phyloP scores from a whole-genome alignment of 2,797 vertebrate genomes.

The Macroramphosus scolopax region DNA sequence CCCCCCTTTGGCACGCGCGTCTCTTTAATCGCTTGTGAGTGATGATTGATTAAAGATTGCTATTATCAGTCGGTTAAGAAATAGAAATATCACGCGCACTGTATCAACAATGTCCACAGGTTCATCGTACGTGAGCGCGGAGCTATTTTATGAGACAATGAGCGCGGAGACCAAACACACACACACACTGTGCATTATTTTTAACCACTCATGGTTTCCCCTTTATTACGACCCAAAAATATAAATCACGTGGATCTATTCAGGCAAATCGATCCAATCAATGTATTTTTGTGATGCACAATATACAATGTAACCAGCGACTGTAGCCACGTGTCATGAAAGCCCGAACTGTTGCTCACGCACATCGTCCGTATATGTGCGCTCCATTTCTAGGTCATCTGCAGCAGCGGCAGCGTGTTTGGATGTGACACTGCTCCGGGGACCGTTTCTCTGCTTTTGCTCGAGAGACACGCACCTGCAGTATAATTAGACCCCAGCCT shows the following conservation, averaged over 20 bases:
- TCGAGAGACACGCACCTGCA: slow-evolving; percentile 28
- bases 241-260: no score
- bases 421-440: slow-evolving; percentile 60
- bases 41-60: neutral
- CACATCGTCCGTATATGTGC: slow-evolving; percentile 52
- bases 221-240: slow-evolving; percentile 22
- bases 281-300: slow-evolving; percentile 23
- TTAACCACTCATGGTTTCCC: slow-evolving; percentile 1
- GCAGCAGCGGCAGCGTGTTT: slow-evolving; percentile 19
- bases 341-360: slow-evolving; percentile 50
- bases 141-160: no score
- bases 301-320: slow-evolving; percentile 39
- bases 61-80: neutral
- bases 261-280: slow-evolving; percentile 21
- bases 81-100: slow-evolving; percentile 8
- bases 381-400: slow-evolving; percentile 72
- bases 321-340: slow-evolving; percentile 38
- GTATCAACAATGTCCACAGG: no score
- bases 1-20: slow-evolving; percentile 31
- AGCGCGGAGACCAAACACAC: slow-evolving; percentile 10
- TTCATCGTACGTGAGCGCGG: no score
- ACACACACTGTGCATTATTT: slow-evolving; percentile 1
- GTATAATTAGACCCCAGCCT: slow-evolving; percentile 13
- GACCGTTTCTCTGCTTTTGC: slow-evolving; percentile 29
- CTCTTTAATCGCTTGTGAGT: slow-evolving; percentile 11